Conservation (phyloP, 2,797 vertebrate genomes). For the Leuciscus waleckii region DNA sequence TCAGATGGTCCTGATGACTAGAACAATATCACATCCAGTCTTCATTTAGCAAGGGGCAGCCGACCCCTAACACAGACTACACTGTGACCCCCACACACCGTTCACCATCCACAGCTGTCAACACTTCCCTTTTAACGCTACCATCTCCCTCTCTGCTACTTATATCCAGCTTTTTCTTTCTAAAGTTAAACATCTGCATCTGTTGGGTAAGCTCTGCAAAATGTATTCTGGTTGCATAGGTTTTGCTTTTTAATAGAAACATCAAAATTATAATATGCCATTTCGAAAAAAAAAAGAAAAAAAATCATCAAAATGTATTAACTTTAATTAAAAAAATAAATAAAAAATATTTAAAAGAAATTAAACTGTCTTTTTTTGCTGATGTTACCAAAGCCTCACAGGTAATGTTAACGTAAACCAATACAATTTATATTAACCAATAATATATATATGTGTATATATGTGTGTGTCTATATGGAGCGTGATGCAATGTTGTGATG, state of each 20-base stretch:
- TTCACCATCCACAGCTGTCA: slow-evolving; percentile 74
- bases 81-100: slow-evolving; percentile 49
- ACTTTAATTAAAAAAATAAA: not conserved
- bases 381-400: not conserved
- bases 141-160: slow-evolving; percentile 29
- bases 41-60: slow-evolving; percentile 68
- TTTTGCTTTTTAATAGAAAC: not conserved
- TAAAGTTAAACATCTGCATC: not conserved
- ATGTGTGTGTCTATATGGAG: not conserved
- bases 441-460: too few relatives aligned
- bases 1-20: slow-evolving; percentile 73
- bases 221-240: not conserved
- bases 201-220: not conserved
- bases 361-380: not conserved
- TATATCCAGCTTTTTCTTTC: slow-evolving; percentile 14
- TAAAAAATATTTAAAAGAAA: too few relatives aligned
- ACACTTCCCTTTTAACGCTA: slow-evolving; percentile 67
- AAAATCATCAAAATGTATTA: not conserved
- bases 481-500: not conserved
- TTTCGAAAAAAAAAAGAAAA: not conserved
- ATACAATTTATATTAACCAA: not conserved
- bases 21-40: slow-evolving; percentile 74
- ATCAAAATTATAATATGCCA: not conserved
- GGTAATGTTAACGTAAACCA: not conserved
- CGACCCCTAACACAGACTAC: slow-evolving; percentile 72